A percentile compares a stretch with the other conserved stretches of the same genome.
phyloP scores from a whole-genome alignment of 2,797 vertebrate species.

The Lemur catta region DNA sequence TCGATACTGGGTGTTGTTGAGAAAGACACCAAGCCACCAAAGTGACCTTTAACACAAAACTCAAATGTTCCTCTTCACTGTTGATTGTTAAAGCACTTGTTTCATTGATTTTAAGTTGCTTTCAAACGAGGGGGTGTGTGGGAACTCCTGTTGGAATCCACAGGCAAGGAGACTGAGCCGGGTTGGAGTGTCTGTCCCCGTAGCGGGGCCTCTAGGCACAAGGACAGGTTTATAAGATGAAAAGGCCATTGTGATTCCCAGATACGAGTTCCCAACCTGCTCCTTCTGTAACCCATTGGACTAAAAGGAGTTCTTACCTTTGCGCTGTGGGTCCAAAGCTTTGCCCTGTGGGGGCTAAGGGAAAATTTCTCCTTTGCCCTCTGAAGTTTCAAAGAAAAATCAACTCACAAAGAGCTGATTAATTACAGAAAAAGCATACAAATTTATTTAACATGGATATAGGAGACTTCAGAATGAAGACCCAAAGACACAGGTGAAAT shows the following conservation, averaged over 20 bases:
- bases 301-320: neutral
- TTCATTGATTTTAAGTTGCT: neutral
- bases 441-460: too few species aligned
- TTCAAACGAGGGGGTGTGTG: neutral
- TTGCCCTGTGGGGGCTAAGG: too few species aligned
- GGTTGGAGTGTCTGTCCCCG: rapidly evolving
- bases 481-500: too few species aligned
- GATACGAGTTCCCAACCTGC: rapidly evolving
- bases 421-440: too few species aligned
- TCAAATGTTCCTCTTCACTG: neutral
- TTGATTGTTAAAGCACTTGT: neutral
- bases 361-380: too few species aligned
- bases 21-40: neutral
- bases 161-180: rapidly evolving
- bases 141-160: neutral
- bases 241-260: neutral
- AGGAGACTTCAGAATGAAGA: too few species aligned
- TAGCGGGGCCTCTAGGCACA: neutral
- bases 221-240: neutral
- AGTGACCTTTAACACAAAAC: neutral
- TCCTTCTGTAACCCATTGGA: neutral
- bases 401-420: too few species aligned
- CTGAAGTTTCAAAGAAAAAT: too few species aligned
- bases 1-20: too few species aligned
- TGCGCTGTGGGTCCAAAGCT: too few species aligned